Conservation (phyloP, 2,888 invertebrate species). For the Bellardia bayeri region DNA sequence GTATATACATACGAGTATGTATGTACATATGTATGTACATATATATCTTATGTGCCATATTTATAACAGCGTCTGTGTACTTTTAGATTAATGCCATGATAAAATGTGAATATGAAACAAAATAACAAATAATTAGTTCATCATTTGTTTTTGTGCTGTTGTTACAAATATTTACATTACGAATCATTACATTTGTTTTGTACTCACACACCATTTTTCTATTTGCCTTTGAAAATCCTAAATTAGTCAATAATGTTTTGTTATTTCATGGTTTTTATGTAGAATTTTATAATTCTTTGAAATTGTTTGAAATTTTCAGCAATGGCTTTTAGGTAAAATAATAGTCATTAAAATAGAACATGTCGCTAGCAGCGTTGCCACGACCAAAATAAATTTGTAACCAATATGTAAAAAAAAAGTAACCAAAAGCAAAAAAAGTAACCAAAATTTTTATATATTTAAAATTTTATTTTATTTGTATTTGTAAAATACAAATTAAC, state of each 20-base stretch:
- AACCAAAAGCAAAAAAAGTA: too few species aligned
- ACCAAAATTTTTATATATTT: too few species aligned
- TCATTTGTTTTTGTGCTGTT: conserved; percentile 4
- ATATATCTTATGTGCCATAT: too few species aligned
- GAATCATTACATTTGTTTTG: conserved; percentile 27
- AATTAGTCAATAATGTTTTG: neutral
- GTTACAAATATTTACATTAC: conserved; percentile 29
- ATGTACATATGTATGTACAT: too few species aligned
- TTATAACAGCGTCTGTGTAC: neutral
- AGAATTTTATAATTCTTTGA: neutral
- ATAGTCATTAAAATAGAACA: neutral
- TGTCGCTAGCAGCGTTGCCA: too few species aligned
- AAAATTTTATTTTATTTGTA: too few species aligned
- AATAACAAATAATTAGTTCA: conserved; percentile 42
- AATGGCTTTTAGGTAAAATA: conserved; percentile 3
- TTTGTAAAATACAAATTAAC: too few species aligned
- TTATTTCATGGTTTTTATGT: neutral
- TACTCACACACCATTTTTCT: neutral
- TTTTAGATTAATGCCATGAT: conserved; percentile 19
- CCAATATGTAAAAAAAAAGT: too few species aligned
- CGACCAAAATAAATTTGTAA: too few species aligned
- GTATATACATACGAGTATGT: too few species aligned
- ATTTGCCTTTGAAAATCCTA: neutral
- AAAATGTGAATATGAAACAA: conserved; percentile 32
- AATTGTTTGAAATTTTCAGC: neutral